Conservation (phyloP, 2,113 vertebrate species). For the Carassius carassius region DNA sequence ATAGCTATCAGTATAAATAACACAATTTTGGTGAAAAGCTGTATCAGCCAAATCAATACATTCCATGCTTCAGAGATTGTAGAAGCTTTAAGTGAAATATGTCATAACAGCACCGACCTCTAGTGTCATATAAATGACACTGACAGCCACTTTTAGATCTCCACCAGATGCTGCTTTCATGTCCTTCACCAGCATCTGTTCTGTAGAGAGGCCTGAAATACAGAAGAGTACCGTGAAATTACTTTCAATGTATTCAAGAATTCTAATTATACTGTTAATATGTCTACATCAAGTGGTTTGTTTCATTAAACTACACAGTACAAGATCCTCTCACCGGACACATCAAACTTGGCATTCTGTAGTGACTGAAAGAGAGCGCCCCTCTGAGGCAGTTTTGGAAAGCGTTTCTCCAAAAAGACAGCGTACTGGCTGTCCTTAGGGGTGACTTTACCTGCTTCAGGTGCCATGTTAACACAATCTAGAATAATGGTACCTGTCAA, state of each 20-base stretch:
- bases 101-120: slow-evolving; percentile 72
- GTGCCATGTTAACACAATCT: slow-evolving; percentile 92
- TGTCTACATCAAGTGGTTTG: not conserved
- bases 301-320: not conserved
- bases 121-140: slow-evolving; percentile 82
- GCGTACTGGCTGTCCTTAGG: slow-evolving; percentile 78
- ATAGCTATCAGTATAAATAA: not conserved
- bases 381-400: slow-evolving; percentile 79
- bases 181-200: slow-evolving; percentile 94
- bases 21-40: not conserved
- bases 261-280: not conserved
- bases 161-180: slow-evolving; percentile 78
- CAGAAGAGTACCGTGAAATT: not conserved
- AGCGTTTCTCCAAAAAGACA: slow-evolving; percentile 76
- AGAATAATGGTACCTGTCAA: slow-evolving; percentile 82
- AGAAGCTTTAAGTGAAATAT: not conserved
- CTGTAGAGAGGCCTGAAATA: slow-evolving; percentile 81
- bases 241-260: not conserved
- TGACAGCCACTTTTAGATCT: slow-evolving; percentile 73
- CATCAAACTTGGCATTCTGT: slow-evolving; percentile 86
- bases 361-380: slow-evolving; percentile 77
- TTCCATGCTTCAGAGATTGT: not conserved
- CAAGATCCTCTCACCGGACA: slow-evolving; percentile 78
- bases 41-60: too few species aligned
- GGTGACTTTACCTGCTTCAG: slow-evolving; percentile 85